These are phyloP conservation scores for Bursaphelenchus mucronatus DNA, from an alignment of 1,140 invertebrate genomes.

Conservation along the genomic window DNA sequence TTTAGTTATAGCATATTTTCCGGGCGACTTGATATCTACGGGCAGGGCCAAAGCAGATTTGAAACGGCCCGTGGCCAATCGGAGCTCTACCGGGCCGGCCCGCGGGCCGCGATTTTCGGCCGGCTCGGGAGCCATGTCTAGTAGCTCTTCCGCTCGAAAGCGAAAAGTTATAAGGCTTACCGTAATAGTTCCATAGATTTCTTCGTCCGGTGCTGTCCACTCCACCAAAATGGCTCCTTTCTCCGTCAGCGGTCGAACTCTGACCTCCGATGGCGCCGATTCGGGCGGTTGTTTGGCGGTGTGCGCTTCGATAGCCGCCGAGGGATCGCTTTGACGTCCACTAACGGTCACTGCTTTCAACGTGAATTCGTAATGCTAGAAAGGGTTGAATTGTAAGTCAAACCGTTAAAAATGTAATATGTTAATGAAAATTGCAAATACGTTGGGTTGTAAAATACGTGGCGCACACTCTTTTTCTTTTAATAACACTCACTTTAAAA, in stretches of 20 bases:
- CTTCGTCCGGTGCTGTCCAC: slow-evolving; percentile 89
- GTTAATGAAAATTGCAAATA: no score
- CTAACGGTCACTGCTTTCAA: slow-evolving; percentile 89
- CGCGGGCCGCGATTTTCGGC: no score
- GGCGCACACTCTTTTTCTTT: no score
- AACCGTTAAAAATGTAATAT: background rate
- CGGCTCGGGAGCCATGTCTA: no score
- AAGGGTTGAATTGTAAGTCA: slow-evolving; percentile 1
- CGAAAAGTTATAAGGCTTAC: no score
- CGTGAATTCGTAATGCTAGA: slow-evolving; percentile 80
- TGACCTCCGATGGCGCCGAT: slow-evolving; percentile 84
- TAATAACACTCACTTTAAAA: no score
- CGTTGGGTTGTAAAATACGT: background rate
- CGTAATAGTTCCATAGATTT: slow-evolving; percentile 82
- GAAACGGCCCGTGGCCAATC: no score
- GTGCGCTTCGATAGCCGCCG: slow-evolving; percentile 77
- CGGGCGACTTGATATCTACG: no score
- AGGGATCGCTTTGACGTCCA: slow-evolving; percentile 76
- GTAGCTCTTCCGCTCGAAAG: no score
- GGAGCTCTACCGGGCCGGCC: no score
- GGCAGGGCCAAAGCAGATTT: no score
- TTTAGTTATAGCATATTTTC: no score
- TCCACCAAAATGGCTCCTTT: slow-evolving; percentile 81
- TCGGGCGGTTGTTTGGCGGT: slow-evolving; percentile 90
- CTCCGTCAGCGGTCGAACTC: slow-evolving; percentile 78